A percentile compares a stretch with the other conserved stretches of the same genome.
Conservation (phyloP, 1,140 invertebrate genomes). For the Lordiphosa clarofinis region DNA sequence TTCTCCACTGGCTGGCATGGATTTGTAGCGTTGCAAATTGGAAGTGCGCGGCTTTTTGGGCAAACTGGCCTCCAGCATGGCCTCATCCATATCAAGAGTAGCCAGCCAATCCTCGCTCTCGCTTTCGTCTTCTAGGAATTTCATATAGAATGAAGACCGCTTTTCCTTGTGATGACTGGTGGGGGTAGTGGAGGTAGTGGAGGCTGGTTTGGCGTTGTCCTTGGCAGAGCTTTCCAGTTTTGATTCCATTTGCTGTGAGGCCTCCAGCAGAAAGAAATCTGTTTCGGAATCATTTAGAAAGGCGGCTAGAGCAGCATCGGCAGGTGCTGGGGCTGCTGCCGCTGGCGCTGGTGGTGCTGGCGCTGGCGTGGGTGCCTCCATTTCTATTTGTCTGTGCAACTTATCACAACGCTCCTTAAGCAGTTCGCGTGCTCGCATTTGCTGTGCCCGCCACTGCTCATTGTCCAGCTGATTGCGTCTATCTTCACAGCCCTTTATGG, state of each 20-base stretch:
- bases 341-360: background rate
- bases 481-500: constrained; percentile 39
- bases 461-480: constrained; percentile 55
- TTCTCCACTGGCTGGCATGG: constrained; percentile 55
- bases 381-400: constrained; percentile 57
- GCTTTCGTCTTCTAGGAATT: constrained; percentile 71
- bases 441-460: constrained; percentile 54
- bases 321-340: background rate
- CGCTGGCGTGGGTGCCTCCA: constrained; percentile 22
- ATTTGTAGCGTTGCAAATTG: constrained; percentile 71
- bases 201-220: background rate
- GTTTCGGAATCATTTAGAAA: constrained; percentile 72
- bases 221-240: constrained; percentile 12
- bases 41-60: constrained; percentile 64
- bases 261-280: constrained; percentile 64
- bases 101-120: constrained; percentile 65
- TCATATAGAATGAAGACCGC: constrained; percentile 70
- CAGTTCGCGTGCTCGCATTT: constrained; percentile 52
- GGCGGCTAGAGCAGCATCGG: constrained; percentile 40
- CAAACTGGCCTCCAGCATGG: constrained; percentile 46
- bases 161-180: constrained; percentile 56
- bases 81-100: constrained; percentile 68
- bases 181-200: constrained; percentile 50
- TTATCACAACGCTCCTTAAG: constrained; percentile 65
- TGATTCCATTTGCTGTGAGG: constrained; percentile 68